Evolutionary conservation across 2,113 vertebrate genomes (phyloP).

Genomic region (Cygnus buccinator): DNA sequence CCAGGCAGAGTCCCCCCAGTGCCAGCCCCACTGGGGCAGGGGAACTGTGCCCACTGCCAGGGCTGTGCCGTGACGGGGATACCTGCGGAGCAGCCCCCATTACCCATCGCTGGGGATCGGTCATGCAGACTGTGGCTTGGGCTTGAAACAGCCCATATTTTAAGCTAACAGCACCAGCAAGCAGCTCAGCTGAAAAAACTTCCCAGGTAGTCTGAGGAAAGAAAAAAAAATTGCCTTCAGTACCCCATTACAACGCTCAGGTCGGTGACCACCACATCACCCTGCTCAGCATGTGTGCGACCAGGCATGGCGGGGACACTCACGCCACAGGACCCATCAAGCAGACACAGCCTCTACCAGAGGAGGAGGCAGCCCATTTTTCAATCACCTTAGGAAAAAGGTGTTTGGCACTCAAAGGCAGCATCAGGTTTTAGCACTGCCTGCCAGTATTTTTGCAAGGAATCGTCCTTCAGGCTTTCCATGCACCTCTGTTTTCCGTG

Average conservation of each 20-base stretch:
- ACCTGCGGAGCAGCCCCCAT: no score
- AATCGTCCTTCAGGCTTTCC: neutral
- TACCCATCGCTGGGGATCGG: no score
- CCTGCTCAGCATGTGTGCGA: neutral
- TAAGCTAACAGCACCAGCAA: neutral
- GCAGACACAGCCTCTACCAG: neutral
- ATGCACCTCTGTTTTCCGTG: neutral
- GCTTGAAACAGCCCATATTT: neutral
- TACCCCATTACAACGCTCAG: neutral
- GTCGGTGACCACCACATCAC: neutral
- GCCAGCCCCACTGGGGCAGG: no score
- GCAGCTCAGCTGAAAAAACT: neutral
- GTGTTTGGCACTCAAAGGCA: neutral
- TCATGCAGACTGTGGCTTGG: neutral
- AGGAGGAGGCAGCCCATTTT: neutral
- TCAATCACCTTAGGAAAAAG: neutral
- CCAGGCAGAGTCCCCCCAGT: no score
- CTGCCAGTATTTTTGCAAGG: neutral
- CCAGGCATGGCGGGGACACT: no score
- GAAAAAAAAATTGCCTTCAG: neutral
- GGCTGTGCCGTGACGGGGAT: neutral
- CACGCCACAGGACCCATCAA: rapidly evolving
- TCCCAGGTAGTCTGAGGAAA: neutral
- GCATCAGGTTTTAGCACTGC: neutral
- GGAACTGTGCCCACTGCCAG: no score